Evolutionary conservation across 2,888 invertebrate genomes (phyloP), one percentile per base, ranked within the genome.

Genomic region (Acleris cristana): DNA sequence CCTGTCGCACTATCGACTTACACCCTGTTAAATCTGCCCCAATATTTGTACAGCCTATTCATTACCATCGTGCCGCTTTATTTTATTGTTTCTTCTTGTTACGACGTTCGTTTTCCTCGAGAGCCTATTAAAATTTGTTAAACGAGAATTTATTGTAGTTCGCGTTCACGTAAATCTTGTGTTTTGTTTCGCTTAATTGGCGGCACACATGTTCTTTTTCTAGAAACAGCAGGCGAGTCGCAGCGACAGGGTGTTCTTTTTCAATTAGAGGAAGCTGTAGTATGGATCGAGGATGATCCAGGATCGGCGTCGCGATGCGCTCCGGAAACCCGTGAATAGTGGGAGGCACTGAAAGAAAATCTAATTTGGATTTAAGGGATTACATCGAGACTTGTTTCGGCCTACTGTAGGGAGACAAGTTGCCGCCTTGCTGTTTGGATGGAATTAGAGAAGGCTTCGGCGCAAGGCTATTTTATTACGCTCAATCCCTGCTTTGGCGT

Each of bases 311-410:
- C 53, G 62, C 23, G 70, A 70, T 70, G 73, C 74, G 72, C 70
- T 70, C 76, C 80, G 80, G 84, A 83, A 86, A 73, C 87, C 88
- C 80, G 85, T 89, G 88, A 91, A 90, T 90, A 87, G 88, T 87
- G 84, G 80, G 83, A 82, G 82, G 82, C 83, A 79, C 78, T 90
- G 90, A 90, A 90, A 89, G 90, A 90, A 91, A 92, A 92, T 91
- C 91, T 91, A 89, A 91, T 92, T 92, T 91, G 90, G 92, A 92
- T 92, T 91, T 91, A 87, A 90, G 83, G 88, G 91, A 92, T 92
- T 91, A 90, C 91, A 80, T 76, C 79, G 83, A 79, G 87, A 85
- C 88, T 90, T 90, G 90, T 90, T 90, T 91, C 90, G 89, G 89
- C 90, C 91, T 90, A 88, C 87, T 83, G 82, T 82, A 83, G 75